Percentiles rank a stretch among this genome's conserved stretches.
Conservation (phyloP, 1,140 invertebrate genomes). For the Ceratoteleas bidentatus region DNA sequence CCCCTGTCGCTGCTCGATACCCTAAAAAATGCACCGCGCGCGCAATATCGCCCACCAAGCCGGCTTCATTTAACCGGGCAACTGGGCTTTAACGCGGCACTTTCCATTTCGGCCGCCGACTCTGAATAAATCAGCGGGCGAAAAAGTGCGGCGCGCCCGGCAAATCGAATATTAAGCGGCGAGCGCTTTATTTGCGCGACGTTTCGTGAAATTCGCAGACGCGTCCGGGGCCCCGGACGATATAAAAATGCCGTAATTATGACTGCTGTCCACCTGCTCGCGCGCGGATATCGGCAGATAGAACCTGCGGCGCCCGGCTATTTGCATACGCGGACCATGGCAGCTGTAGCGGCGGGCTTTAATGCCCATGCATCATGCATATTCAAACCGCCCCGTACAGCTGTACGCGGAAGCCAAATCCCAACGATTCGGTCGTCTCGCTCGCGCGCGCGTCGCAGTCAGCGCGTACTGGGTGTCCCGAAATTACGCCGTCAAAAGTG, state of each 20-base stretch:
- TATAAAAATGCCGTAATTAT: slow-evolving; percentile 75
- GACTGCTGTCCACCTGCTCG: slow-evolving; percentile 60
- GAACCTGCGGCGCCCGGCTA: slow-evolving; percentile 74
- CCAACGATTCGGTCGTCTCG: slow-evolving; percentile 71
- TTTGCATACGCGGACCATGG: slow-evolving; percentile 78
- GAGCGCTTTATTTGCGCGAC: slow-evolving; percentile 42
- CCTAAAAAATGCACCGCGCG: not conserved
- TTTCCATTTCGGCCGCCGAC: slow-evolving; percentile 43
- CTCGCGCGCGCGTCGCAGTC: slow-evolving; percentile 40
- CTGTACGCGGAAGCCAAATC: slow-evolving; percentile 80
- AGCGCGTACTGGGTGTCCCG: slow-evolving; percentile 19
- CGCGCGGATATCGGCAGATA: slow-evolving; percentile 70
- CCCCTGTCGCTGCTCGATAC: not conserved
- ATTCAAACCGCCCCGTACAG: slow-evolving; percentile 80
- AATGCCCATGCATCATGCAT: slow-evolving; percentile 82
- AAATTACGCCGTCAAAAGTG: slow-evolving; percentile 54
- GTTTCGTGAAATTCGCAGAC: slow-evolving; percentile 64
- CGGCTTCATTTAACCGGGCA: slow-evolving; percentile 20
- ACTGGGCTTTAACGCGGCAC: slow-evolving; percentile 36
- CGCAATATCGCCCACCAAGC: not conserved
- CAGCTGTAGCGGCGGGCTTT: slow-evolving; percentile 74
- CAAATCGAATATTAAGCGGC: slow-evolving; percentile 56
- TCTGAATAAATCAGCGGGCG: slow-evolving; percentile 38
- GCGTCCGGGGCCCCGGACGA: slow-evolving; percentile 36
- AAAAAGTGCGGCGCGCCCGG: slow-evolving; percentile 14